Base-by-base conservation (phyloP, 1,140 invertebrate species). In the Kradibia gibbosae region DNA sequence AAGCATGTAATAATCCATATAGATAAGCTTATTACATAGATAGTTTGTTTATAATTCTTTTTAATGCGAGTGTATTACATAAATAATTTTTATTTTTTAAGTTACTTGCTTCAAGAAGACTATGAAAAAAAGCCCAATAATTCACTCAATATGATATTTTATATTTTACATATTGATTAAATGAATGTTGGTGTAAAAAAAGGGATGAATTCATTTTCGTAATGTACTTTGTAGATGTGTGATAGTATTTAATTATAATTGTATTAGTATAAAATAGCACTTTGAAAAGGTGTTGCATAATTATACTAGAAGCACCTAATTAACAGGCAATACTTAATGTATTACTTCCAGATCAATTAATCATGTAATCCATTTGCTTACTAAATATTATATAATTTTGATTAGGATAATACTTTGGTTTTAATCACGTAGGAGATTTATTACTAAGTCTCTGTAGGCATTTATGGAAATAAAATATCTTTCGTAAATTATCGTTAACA, bases 191-290 rank as follows among this genome's bases (percentile, higher is more conserved):
- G n/a, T n/a, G n/a, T n/a, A n/a, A n/a, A n/a, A n/a, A n/a, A n/a
- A n/a, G n/a, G n/a, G n/a, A n/a, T n/a, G n/a, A n/a, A n/a, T n/a
- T n/a, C n/a, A n/a, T n/a, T n/a, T n/a, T n/a, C 42, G 70, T 78
- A 70, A 77, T 17, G 45, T 70, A n/a, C 15, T 36, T 11, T n/a
- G 17, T 25, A 65, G 34, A 1, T 57, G 15, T 48, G 1, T 39
- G 28, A 55, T 62, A 67, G 39, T 34, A 11, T 70, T 25, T 31
- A 78, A 78, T 78, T 79, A 45, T 17, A 20, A 72, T 10, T 17
- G 17, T 20, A 39, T 22, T 36, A 50, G 53, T 78, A 50, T 45
- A 45, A 70, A 39, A 31, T 78, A n/a, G 5, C 25, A 57, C 50
- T 60, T 45, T 31, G 17, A 10, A 11, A 17, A 50, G 48, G 48